Evolutionary conservation across 2,113 vertebrate genomes (phyloP), one percentile per base, ranked within the genome.

Genomic region (Lepisosteus oculatus): DNA sequence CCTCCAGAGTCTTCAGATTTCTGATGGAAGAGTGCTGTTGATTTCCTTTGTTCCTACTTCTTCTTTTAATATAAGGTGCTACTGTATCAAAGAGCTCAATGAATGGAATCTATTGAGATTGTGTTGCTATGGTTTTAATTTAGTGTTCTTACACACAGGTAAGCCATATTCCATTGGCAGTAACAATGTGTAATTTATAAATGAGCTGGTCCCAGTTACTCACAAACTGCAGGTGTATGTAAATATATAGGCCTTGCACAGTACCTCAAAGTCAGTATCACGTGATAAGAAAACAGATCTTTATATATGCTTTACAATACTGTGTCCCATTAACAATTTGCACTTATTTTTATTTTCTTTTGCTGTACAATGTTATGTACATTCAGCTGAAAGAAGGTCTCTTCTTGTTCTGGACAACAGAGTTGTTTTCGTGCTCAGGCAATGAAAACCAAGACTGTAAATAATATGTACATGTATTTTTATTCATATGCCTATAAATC

Each of bases 401-500:
- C 80, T 89, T 82, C 82, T 82, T 88, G 72, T 87, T 83, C 82
- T 82, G 85, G 85, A 79, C 84, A 84, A 83, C 72, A 75, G 83
- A 87, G 88, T 84, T 76, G 81, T 85, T 89, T 87, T 86, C 80
- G 85, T 55, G 84, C 82, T 90, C 87, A 43, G 77, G 80, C 76
- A 66, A 71, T 72, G 65, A 55, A 71, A 71, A 88, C 84, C 86
- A 76, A 80, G 77, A 90, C 88, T 84, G 83, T 91, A 88, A 90
- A 93, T 83, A 89, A 88, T 87, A 88, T 92, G 88, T 90, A 89
- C 86, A 90, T 91, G 89, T 90, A 87, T 90, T 92, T 91, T 91
- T 90, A 90, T 87, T 91, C 86, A 90, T 92, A 91, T 90, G 87
- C 87, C 89, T 89, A 90, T 90, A 93, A 91, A 92, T 51, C 47